A percentile compares a stretch with the other conserved stretches of the same genome.
phyloP scores from a whole-genome alignment of 2,113 vertebrate species.

The Triplophysa tibetana region DNA sequence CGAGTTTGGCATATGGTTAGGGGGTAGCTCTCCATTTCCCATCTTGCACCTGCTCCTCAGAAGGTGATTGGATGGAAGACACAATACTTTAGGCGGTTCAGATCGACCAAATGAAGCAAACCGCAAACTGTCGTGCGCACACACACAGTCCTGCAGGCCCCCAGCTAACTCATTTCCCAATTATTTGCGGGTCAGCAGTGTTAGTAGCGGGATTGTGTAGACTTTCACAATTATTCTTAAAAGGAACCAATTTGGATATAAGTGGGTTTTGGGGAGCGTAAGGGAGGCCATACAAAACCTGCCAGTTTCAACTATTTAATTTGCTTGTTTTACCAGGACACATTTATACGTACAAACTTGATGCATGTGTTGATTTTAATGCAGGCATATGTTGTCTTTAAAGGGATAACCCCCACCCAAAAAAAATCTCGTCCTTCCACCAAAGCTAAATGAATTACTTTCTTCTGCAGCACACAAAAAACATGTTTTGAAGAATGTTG shows the following conservation, averaged over 20 bases:
- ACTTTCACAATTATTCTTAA: conserved; percentile 51
- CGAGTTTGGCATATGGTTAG: conserved; percentile 38
- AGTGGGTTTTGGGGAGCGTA: conserved; percentile 1
- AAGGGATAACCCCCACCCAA: no score
- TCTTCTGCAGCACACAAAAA: no score
- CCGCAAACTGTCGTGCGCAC: neutral
- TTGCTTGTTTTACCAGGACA: conserved; percentile 41
- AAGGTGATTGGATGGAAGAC: conserved; percentile 50
- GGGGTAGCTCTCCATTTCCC: conserved; percentile 33
- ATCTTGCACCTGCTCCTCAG: conserved; percentile 57
- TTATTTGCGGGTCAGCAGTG: conserved; percentile 58
- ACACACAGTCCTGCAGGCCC: conserved; percentile 30
- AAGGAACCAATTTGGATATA: conserved; percentile 42
- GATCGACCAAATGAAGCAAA: conserved; percentile 27
- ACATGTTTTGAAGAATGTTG: no score
- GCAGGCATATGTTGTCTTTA: conserved; percentile 33
- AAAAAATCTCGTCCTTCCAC: no score
- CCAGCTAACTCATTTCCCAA: conserved; percentile 56
- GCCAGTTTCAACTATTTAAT: neutral
- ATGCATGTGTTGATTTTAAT: conserved; percentile 31
- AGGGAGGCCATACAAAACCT: neutral
- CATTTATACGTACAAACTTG: conserved; percentile 33
- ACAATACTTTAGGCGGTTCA: conserved; percentile 53
- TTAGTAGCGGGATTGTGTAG: conserved; percentile 54
- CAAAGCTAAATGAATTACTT: no score